Base-by-base conservation (phyloP, 2,797 vertebrate species). In the Trachurus trachurus region DNA sequence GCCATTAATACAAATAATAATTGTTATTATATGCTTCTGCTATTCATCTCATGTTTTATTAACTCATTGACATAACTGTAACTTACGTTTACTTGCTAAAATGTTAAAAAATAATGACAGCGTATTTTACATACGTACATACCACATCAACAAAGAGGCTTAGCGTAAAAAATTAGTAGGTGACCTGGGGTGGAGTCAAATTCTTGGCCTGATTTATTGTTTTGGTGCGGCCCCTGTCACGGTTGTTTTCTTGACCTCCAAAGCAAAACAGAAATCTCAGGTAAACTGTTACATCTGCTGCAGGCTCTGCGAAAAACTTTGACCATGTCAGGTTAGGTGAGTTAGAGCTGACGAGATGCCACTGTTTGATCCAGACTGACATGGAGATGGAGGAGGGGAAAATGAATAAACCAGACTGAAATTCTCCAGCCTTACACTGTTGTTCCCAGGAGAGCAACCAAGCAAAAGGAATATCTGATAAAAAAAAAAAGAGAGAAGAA, bases 381-480 rank as follows among this genome's bases (percentile, higher is more conserved):
- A 77, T 66, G 57, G 61, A 86, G 78, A 81, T 84, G 66, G 80
- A 79, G 66, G 61, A 17, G 44, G 37, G 74, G 26, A 50, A 80
- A 81, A 87, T 81, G 62, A 86, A 91, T 86, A 84, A 88, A 90
- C 71, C 81, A 84, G 81, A 86, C 53, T 76, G 81, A 88, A 88
- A 90, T 91, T 89, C 88, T 87, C 76, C 77, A 82, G 79, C 65
- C 78, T 78, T 76, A 84, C 81, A 76, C 65, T 81, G 66, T 78
- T 76, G 71, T 82, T 89, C 89, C 82, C 89, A 53, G 50, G 79
- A 79, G 88, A 88, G 80, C 50, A 79, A 73, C 76, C 73, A 78
- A 84, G 89, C 86, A 94, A 95, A 94, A 90, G 86, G 93, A 95
- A 95, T 94, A 92, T 83, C 66, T 91, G 87, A 95, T 93, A 92